Evolutionary conservation across 2,888 invertebrate species (phyloP).

Genomic region (Portevinia maculata): DNA sequence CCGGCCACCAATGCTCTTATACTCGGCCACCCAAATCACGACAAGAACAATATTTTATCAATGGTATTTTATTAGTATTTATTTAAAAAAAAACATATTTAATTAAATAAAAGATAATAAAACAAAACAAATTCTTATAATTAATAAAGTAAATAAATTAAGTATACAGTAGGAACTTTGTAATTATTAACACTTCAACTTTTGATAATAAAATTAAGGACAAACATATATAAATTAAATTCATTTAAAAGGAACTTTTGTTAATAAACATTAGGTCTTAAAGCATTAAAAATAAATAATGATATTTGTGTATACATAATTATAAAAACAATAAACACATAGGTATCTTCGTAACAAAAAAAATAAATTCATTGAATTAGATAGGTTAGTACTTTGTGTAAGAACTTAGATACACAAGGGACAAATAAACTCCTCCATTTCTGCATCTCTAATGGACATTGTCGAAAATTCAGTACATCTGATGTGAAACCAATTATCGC

Average conservation of each 20-base stretch:
- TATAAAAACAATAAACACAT: conserved; percentile 4
- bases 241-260: no score
- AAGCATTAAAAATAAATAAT: neutral
- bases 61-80: no score
- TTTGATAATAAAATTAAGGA: no score
- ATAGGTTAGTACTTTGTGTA: neutral
- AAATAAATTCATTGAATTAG: neutral
- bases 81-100: no score
- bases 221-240: no score
- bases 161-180: no score
- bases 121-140: no score
- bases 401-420: neutral
- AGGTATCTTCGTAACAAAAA: neutral
- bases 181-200: no score
- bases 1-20: neutral
- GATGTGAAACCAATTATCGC: neutral
- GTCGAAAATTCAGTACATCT: neutral
- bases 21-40: neutral
- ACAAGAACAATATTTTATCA: neutral
- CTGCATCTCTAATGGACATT: neutral
- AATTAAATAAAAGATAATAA: no score
- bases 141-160: no score
- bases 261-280: no score
- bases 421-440: neutral
- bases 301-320: no score